A percentile compares a stretch with the other conserved stretches of the same genome.
These are phyloP conservation scores for Cephalopachus bancanus DNA, from an alignment of 2,797 vertebrate species.

Conservation along the genomic window DNA sequence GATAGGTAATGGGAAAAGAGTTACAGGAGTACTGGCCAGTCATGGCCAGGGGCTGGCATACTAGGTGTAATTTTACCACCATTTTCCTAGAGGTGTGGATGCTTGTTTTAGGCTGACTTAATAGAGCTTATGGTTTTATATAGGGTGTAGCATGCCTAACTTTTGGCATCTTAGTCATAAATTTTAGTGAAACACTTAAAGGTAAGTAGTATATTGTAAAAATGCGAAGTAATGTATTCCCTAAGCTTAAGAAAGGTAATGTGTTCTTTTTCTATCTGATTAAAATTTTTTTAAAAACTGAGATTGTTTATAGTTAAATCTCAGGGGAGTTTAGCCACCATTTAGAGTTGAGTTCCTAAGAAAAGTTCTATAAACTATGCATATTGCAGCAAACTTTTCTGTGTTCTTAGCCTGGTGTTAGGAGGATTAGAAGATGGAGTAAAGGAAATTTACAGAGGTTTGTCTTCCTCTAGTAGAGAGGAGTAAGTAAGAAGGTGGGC, in stretches of 20 bases:
- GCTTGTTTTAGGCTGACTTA: neutral
- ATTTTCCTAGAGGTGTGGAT: neutral
- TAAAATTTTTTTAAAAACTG: neutral
- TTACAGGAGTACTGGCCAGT: too few relatives aligned
- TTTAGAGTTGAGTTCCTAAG: conserved; percentile 48
- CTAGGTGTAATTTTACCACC: neutral
- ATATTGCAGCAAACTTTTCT: neutral
- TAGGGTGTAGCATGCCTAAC: neutral
- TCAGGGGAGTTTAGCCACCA: neutral
- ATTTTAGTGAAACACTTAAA: neutral
- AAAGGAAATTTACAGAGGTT: conserved; percentile 9
- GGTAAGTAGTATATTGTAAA: conserved; percentile 55
- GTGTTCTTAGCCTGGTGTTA: neutral
- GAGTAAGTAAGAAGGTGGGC: neutral
- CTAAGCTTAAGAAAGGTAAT: conserved; percentile 19
- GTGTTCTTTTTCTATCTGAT: conserved; percentile 34
- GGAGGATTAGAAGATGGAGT: neutral
- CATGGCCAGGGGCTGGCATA: too few relatives aligned
- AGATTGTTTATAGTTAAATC: conserved; percentile 59
- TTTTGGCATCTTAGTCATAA: too few relatives aligned
- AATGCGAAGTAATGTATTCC: conserved; percentile 20
- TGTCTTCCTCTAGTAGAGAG: neutral
- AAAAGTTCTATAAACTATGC: neutral
- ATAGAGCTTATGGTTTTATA: neutral
- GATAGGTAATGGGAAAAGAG: too few relatives aligned